A percentile compares a stretch with the other conserved stretches of the same genome.
Evolutionary conservation across 2,797 vertebrate species (phyloP).

Genomic region (Heterohyrax brucei): DNA sequence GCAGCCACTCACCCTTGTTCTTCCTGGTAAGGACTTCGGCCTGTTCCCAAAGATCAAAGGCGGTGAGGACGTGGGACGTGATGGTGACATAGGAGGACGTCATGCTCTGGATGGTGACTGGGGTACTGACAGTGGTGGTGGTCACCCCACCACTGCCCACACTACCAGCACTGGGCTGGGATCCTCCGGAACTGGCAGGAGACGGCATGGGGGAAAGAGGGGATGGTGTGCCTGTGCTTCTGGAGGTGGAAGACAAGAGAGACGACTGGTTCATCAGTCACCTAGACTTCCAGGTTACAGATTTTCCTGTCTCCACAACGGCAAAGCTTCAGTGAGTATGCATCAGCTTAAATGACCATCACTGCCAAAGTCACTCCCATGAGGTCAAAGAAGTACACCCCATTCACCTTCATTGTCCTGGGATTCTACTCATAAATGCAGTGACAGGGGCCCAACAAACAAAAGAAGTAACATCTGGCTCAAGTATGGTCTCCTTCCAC

Average conservation of each 20-base stretch:
- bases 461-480: not conserved
- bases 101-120: slow-evolving; percentile 93
- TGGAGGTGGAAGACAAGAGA: slow-evolving; percentile 80
- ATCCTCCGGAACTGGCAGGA: slow-evolving; percentile 91
- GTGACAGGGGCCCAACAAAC: not conserved
- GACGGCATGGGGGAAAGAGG: slow-evolving; percentile 93
- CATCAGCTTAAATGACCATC: not conserved
- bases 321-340: not conserved
- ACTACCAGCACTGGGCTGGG: slow-evolving; percentile 90
- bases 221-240: slow-evolving; percentile 93
- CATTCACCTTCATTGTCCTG: not conserved
- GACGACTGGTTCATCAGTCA: not conserved
- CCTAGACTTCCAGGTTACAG: not conserved
- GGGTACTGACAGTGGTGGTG: slow-evolving; percentile 90
- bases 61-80: slow-evolving; percentile 94
- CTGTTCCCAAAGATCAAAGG: slow-evolving; percentile 96
- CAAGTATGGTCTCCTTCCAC: not conserved
- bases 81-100: slow-evolving; percentile 95
- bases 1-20: slow-evolving; percentile 92
- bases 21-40: slow-evolving; percentile 93
- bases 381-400: not conserved
- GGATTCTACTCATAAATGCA: not conserved
- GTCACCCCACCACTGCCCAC: slow-evolving; percentile 75
- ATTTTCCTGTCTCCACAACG: not conserved
- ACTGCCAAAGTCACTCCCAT: not conserved